Evolutionary conservation across 2,113 vertebrate species (phyloP).

Genomic region (Gymnorhina tibicen): DNA sequence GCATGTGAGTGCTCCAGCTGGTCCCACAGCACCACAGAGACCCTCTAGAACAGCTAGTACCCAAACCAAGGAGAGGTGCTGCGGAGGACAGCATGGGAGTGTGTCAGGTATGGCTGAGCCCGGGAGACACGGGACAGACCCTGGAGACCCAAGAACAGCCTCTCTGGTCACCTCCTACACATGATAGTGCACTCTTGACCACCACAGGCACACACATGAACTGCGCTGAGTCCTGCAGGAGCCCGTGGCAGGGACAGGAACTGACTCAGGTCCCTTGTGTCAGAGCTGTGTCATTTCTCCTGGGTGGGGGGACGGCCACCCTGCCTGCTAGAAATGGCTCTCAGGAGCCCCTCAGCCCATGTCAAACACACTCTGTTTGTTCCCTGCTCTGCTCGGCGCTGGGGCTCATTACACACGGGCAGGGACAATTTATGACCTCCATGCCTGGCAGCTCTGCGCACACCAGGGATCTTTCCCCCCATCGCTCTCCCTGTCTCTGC

Average conservation of each 20-base stretch:
- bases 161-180: background rate
- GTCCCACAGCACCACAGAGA: background rate
- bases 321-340: background rate
- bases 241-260: background rate
- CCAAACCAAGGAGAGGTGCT: background rate
- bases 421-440: background rate
- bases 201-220: background rate
- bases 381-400: fast-evolving
- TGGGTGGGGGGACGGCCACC: fast-evolving
- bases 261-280: background rate
- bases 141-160: background rate
- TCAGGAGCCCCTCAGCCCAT: background rate
- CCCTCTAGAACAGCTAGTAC: background rate
- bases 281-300: background rate
- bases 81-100: fast-evolving
- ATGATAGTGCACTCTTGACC: fast-evolving
- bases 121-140: background rate
- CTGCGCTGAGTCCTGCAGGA: background rate
- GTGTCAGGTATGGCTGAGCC: background rate
- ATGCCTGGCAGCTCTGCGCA: background rate
- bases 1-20: background rate
- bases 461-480: background rate
- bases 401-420: background rate
- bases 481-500: background rate
- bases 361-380: background rate